Evolutionary conservation across 1,140 invertebrate species (phyloP), one percentile per base, ranked within the genome.

Genomic region (Tetragonula clypearis): DNA sequence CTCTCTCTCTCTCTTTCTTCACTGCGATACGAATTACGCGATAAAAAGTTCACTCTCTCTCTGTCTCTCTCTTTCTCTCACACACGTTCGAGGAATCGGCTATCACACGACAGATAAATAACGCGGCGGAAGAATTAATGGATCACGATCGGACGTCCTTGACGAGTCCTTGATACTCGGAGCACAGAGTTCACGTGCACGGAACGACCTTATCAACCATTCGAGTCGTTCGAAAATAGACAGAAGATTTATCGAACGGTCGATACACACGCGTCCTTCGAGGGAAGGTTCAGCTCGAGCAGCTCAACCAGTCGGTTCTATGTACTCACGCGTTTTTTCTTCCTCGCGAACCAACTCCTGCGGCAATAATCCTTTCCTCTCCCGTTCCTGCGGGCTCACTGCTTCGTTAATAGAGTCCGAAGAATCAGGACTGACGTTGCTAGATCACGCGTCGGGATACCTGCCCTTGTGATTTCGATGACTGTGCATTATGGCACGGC

Each of bases 361-460:
- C 79, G 87, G 86, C 87, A 88, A 84, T 91, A 86, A 74, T 88
- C 87, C 35, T 35, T 35, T 4, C 35, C 35, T 35, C 35, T 35
- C 35, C 35, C 69, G 81, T 88, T 90, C 83, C 89, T 88, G 30
- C 82, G 71, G 86, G 86, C 89, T 90, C 89, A 87, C 90, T 90
- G 90, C 90, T 84, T 87, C 91, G 41, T 49, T 49, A 49, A 49
- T 41, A 41, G 41, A 41, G 92, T 91, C 92, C 87, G 88, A 91
- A 84, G 62, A 41, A 23, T 15, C 9, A 3, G 4, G 30, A 9
- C 30, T 69, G 68, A 69, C 30, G 56, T 30, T 23, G 11, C 56
- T 9, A 41, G 15, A n/a, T 62, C 21, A n/a, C 55, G 41, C 6
- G 26, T 60, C 56, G 3, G 35, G 35, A 14, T 11, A 76, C 11